phyloP scores from a whole-genome alignment of 1,140 invertebrate genomes.

The Drosophila miranda region DNA sequence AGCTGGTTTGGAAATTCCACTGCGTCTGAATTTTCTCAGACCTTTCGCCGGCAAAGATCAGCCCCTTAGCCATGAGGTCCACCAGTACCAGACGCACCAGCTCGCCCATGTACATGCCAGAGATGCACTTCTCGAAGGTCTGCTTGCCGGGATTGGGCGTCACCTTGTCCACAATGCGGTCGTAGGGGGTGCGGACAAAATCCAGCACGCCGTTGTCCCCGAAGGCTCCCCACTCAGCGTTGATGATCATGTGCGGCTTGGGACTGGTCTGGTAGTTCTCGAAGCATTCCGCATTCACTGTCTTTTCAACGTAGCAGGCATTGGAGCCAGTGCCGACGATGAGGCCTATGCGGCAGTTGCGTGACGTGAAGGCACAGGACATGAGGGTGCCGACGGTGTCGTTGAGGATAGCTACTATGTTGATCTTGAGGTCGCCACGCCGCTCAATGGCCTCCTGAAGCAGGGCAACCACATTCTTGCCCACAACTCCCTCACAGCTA shows the following conservation, averaged over 20 bases:
- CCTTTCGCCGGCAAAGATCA: conserved; percentile 17
- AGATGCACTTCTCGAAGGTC: conserved; percentile 95
- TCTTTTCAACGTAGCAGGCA: conserved; percentile 97
- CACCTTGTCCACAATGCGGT: conserved; percentile 90
- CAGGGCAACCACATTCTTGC: conserved; percentile 92
- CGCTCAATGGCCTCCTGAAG: conserved; percentile 89
- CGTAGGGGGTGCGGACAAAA: conserved; percentile 91
- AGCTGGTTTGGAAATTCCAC: conserved; percentile 91
- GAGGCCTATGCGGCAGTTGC: conserved; percentile 82
- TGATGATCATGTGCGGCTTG: conserved; percentile 89
- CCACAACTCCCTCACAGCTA: conserved; percentile 75
- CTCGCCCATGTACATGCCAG: conserved; percentile 96
- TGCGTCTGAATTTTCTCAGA: conserved; percentile 26
- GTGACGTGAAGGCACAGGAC: conserved; percentile 48
- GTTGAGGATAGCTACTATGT: conserved; percentile 96
- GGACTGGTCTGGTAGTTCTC: conserved; percentile 84
- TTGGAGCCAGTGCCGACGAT: conserved; percentile 95
- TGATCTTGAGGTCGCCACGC: conserved; percentile 84
- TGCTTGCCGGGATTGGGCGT: conserved; percentile 92
- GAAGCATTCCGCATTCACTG: conserved; percentile 83
- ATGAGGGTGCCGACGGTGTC: conserved; percentile 98
- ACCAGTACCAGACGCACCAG: conserved; percentile 84
- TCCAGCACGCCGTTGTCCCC: conserved; percentile 90
- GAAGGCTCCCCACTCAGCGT: conserved; percentile 98
- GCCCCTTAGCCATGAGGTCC: conserved; percentile 70